These are phyloP conservation scores for Muschampia staudingeri DNA, from an alignment of 2,888 invertebrate genomes.

Conservation along the genomic window DNA sequence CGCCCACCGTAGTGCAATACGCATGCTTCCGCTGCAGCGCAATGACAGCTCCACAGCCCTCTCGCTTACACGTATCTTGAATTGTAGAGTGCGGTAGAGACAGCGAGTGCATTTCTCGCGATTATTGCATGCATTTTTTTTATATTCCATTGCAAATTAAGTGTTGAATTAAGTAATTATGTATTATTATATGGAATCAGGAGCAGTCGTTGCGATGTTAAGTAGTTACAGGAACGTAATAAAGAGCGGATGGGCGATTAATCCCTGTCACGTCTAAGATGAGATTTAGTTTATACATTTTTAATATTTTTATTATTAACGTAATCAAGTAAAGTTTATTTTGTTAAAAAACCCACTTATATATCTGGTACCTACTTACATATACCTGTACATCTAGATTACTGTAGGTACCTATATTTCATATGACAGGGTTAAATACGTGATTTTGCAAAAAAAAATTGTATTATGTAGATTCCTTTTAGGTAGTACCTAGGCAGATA, in stretches of 20 bases:
- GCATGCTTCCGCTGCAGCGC: constrained; percentile 85
- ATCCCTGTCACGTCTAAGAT: constrained; percentile 24
- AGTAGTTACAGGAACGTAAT: constrained; percentile 18
- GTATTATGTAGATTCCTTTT: too few relatives aligned
- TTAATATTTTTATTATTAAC: neutral
- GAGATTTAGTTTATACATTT: constrained; percentile 4
- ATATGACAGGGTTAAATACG: too few relatives aligned
- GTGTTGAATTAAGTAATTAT: constrained; percentile 88
- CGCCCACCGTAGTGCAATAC: constrained; percentile 87
- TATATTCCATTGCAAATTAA: constrained; percentile 87
- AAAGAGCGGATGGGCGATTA: constrained; percentile 11
- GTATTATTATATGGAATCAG: constrained; percentile 83
- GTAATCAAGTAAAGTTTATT: too few relatives aligned
- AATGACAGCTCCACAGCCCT: constrained; percentile 73
- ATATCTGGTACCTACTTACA: too few relatives aligned
- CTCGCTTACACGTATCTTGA: constrained; percentile 76
- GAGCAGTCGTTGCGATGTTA: constrained; percentile 64
- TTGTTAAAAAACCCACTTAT: too few relatives aligned
- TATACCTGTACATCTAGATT: too few relatives aligned
- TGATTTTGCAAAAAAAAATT: too few relatives aligned
- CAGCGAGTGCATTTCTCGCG: constrained; percentile 76
- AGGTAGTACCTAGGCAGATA: too few relatives aligned
- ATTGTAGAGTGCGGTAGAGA: constrained; percentile 73
- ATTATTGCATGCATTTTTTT: constrained; percentile 87
- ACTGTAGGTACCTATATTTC: too few relatives aligned